Conservation (phyloP, 2,113 vertebrate genomes). For the Elephas maximus region DNA sequence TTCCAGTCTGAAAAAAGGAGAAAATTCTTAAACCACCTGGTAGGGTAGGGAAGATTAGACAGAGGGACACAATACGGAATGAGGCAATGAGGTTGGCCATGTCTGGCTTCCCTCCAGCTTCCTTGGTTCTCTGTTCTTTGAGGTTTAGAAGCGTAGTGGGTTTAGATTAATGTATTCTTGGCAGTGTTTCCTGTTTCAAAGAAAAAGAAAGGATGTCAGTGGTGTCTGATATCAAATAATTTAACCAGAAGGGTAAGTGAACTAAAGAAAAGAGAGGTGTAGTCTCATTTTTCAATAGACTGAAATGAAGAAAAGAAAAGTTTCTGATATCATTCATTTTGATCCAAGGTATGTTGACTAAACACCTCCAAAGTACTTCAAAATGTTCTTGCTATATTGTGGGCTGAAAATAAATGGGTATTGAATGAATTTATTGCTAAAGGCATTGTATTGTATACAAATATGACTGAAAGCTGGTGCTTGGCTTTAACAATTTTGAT, state of each 20-base stretch:
- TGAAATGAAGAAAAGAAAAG: slow-evolving; percentile 64
- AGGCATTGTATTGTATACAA: slow-evolving; percentile 39
- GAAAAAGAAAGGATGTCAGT: slow-evolving; percentile 47
- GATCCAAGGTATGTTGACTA: slow-evolving; percentile 72
- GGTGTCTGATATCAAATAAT: slow-evolving; percentile 81
- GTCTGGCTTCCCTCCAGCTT: slow-evolving; percentile 72
- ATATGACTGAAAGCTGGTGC: not conserved
- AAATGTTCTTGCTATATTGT: slow-evolving; percentile 30
- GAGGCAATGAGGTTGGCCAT: slow-evolving; percentile 11
- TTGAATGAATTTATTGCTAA: slow-evolving; percentile 46
- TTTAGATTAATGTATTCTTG: slow-evolving; percentile 64
- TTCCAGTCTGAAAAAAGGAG: slow-evolving; percentile 41
- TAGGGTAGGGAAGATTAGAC: slow-evolving; percentile 7
- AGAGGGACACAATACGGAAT: not conserved
- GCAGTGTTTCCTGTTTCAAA: slow-evolving; percentile 71
- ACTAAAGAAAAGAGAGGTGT: slow-evolving; percentile 51
- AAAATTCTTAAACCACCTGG: slow-evolving; percentile 41
- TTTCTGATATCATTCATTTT: slow-evolving; percentile 65
- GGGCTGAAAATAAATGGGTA: slow-evolving; percentile 54
- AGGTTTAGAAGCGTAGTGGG: slow-evolving; percentile 20
- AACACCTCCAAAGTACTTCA: slow-evolving; percentile 59
- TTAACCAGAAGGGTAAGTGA: slow-evolving; percentile 63
- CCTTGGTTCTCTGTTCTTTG: slow-evolving; percentile 54
- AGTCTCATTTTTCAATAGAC: slow-evolving; percentile 69
- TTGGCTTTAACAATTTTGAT: slow-evolving; percentile 15